These are phyloP conservation scores for Pedionomus torquatus DNA, from an alignment of 2,113 vertebrate species.

Conservation along the genomic window DNA sequence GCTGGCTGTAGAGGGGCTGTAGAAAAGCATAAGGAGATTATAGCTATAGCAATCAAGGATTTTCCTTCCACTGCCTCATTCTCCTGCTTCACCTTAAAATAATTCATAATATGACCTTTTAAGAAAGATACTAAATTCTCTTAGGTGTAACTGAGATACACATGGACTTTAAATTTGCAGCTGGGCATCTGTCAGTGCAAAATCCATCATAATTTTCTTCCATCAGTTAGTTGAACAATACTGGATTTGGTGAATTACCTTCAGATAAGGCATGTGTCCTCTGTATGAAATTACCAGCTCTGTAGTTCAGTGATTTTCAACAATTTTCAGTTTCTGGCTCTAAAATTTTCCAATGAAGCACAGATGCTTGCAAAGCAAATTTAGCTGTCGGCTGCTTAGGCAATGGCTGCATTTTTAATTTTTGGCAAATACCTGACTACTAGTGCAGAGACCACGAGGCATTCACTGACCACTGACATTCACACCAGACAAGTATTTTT, in stretches of 20 bases:
- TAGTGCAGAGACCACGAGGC: not conserved
- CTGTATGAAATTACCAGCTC: not conserved
- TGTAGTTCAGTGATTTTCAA: not conserved
- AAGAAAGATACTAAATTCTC: not conserved
- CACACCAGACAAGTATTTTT: not conserved
- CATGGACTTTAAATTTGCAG: not conserved
- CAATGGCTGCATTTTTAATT: not conserved
- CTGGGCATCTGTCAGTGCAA: not conserved
- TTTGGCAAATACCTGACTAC: not conserved
- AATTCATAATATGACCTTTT: not conserved
- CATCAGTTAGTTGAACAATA: not conserved
- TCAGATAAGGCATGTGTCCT: not conserved
- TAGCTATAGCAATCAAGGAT: not conserved
- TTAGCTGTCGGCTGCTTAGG: not conserved
- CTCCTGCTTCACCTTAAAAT: not conserved
- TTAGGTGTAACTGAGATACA: not conserved
- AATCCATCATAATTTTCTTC: not conserved
- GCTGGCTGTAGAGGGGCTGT: not conserved
- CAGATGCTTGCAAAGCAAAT: not conserved
- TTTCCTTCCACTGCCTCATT: not conserved
- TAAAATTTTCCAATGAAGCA: not conserved
- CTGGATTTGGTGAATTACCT: not conserved
- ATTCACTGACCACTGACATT: not conserved
- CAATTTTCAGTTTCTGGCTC: not conserved
- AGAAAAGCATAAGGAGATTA: not conserved